These are phyloP conservation scores for Xestia rhomboidea DNA, from an alignment of 2,888 invertebrate genomes.

Conservation along the genomic window DNA sequence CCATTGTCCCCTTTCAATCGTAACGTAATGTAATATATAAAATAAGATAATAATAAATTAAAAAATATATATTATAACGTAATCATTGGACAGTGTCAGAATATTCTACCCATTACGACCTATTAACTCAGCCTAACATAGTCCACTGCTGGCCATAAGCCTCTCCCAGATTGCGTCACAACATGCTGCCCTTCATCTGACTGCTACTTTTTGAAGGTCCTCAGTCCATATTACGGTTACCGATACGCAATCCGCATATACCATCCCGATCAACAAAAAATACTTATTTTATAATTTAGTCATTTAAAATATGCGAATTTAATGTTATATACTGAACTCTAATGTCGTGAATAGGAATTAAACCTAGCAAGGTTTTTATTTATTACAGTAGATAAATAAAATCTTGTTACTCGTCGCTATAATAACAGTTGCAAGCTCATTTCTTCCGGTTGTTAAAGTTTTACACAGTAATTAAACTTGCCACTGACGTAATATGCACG, in stretches of 20 bases:
- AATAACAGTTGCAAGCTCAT: not conserved
- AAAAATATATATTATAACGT: no score
- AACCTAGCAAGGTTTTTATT: conserved; percentile 2
- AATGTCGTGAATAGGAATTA: not conserved
- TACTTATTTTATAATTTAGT: not conserved
- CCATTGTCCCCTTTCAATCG: not conserved
- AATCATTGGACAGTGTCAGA: not conserved
- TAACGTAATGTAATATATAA: no score
- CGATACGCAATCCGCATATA: not conserved
- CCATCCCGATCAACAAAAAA: not conserved
- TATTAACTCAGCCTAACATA: not conserved
- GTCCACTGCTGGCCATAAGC: not conserved
- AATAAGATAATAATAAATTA: no score
- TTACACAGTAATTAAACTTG: conserved; percentile 3
- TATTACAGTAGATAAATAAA: not conserved
- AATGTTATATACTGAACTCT: not conserved
- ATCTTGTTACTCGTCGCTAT: not conserved
- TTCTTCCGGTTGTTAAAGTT: not conserved
- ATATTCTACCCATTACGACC: not conserved
- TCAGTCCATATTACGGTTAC: not conserved
- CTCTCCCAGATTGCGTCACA: not conserved
- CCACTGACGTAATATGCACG: not conserved
- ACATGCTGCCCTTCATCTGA: not conserved
- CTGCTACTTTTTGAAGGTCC: not conserved
- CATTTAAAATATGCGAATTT: not conserved